Evolutionary conservation across 1,140 invertebrate species (phyloP), one percentile per base, ranked within the genome.

Genomic region (Marisa cornuarietis): DNA sequence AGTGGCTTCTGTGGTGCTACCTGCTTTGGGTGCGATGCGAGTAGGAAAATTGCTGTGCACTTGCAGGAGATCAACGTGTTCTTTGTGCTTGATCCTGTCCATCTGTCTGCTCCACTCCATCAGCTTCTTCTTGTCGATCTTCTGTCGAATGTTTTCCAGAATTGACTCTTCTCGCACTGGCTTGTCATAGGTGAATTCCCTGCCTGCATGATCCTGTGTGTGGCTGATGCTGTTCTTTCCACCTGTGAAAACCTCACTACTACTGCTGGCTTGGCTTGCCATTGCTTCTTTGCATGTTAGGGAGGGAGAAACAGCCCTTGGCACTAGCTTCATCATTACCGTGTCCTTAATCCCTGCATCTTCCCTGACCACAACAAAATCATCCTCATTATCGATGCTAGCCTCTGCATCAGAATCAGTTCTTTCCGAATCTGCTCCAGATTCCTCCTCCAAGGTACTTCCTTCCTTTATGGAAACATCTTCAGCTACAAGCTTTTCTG

Each of bases 111-210:
- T 78, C 80, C 80, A 81, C 71, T 81, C 80, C 76, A 81, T 78
- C 58, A 81, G 76, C 54, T 81, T 81, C n/a, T 73, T 79, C 26
- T 76, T 79, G 75, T 84, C 83, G 31, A 84, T 79, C 73, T 81
- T 82, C 71, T 81, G 80, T 54, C 83, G 74, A 26, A 83, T 83
- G 61, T 78, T 79, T 42, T 80, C 81, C 65, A 82, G 71, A 69
- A 83, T 78, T n/a, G 49, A 68, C 54, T 79, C 80, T 42, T 83
- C 77, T 52, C 79, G 69, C 24, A 79, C 68, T 7, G 72, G 31
- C 18, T 76, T 76, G 10, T 76, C 82, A 52, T 54, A 26, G 22
- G 54, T 58, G 54, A 14, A 58, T 58, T 58, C 54, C 4, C n/a
- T 11, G 16, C 22, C 75, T 76, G 54, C 51, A 20, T 62, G 4